These are phyloP conservation scores for Arrhopalites spinosus DNA, from an alignment of 2,888 invertebrate genomes.

Conservation along the genomic window DNA sequence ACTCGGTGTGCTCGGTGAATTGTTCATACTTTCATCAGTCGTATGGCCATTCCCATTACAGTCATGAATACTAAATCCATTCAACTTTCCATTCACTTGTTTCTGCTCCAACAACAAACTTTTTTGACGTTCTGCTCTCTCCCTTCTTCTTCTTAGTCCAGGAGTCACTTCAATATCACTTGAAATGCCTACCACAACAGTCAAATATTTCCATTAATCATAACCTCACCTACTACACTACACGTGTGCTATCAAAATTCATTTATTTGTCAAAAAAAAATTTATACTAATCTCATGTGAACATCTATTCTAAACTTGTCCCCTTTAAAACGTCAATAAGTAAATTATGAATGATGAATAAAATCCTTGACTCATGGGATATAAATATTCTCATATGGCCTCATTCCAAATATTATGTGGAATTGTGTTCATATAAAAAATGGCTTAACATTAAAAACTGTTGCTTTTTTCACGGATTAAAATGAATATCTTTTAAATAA, in stretches of 20 bases:
- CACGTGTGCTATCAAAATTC: neutral
- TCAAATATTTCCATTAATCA: neutral
- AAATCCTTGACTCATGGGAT: neutral
- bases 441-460: neutral
- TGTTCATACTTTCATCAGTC: constrained; percentile 33
- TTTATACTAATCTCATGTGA: too few species aligned
- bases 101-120: constrained; percentile 79
- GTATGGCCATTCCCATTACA: constrained; percentile 35
- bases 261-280: too few species aligned
- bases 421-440: too few species aligned
- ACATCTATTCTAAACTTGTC: too few species aligned
- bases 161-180: constrained; percentile 66
- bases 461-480: too few species aligned
- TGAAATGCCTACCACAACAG: constrained; percentile 21
- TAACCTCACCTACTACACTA: neutral
- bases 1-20: constrained; percentile 43
- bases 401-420: neutral
- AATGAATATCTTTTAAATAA: neutral
- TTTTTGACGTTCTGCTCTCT: constrained; percentile 81
- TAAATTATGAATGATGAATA: too few species aligned
- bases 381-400: neutral
- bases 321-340: too few species aligned
- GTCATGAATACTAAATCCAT: constrained; percentile 22
- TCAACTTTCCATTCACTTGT: constrained; percentile 50
- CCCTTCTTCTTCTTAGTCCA: constrained; percentile 76